Base-by-base conservation (phyloP, 1,140 invertebrate genomes). In the Bicyclus anynana region DNA sequence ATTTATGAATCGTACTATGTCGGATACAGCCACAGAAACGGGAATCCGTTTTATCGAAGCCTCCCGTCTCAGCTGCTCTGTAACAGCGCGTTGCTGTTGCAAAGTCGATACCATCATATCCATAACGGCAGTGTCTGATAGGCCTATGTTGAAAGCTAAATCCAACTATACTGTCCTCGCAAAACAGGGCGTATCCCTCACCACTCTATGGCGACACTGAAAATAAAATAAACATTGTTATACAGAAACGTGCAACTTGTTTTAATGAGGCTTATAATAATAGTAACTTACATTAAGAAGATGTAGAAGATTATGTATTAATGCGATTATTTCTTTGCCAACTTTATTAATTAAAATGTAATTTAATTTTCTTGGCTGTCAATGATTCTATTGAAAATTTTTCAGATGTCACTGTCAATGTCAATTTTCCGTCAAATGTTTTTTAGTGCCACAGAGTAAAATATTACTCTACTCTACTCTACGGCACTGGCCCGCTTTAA, bases 31-130 rank as follows among this genome's bases (percentile, higher is more conserved):
- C 77, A 96, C 94, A 12, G 97, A 98, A 9, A 93, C 91, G 12
- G 93, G 94, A 62, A 98, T 94, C 6, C 97, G 93, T 75, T 95
- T 96, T 35, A 98, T 93, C 21, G 94, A 93, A 18, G 97, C 97
- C 88, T 99, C 97, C 17, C 96, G 92, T 49, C 97, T 92, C 50
- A 99, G 92, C 89, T 99, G 97, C 74, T 99, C 97, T 17, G 97
- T 97, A 66, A 98, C 91, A 89, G 95, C 93, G 68, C 96, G 93
- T 89, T 98, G 97, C 87, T 98, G 96, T 87, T 97, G 95, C 68
- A 97, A 90, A 81, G 93, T 96, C 60, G 95, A 94, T 89, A 96
- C 95, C 92, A 96, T 94, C 94, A 96, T 95, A 91, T 95, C 94
- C 94, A 95, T 95, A 90, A 95, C 92, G 90, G 93, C 93, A 72